Base-by-base conservation (phyloP, 2,888 invertebrate species). In the Drosophila meridiana region DNA sequence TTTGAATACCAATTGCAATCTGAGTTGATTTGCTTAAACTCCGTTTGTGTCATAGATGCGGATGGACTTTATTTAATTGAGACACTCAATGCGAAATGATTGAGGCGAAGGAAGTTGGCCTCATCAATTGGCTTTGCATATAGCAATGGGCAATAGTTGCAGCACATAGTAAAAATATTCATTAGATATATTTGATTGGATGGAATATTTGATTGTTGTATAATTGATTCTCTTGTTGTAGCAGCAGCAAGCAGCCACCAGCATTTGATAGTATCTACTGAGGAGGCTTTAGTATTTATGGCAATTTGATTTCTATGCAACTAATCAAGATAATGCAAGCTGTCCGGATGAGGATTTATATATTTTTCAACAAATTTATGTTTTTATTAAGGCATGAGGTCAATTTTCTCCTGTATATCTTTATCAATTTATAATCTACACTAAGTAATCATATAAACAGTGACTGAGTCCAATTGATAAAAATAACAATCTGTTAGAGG, bases 1-100 rank as follows among this genome's bases (percentile, higher is more conserved):
- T 59, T 62, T 59, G 28, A 42, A 61, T 67, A 40, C 20, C 42
- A 48, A 45, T 42, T 26, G 34, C 32, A 38, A 36, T 26, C 48
- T 9, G 42, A 26, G 20, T 14, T 7, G 45, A 20, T 50, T 50
- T 32, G n/a, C 32, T 32, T 9, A 9, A 36, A 26, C 36, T 26
- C 34, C 34, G 20, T 20, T 20, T 52, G 20, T 34, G 2, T 20
- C 32, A 20, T 11, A 11, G 34, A 13, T 34, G 20, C 52, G 34
- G 2, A 20, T 13, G 52, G 52, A 50, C 40, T 42, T 20, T 5
- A 38, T 64, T 50, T 65, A 7, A 52, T 66, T 38, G 36, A 42
- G 30, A 26, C 28, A 42, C 34, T 52, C 32, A 53, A 34, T 67
- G 40, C 8, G 5, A 47, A 13, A 2, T 3, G 5, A 32, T 40